These are phyloP conservation scores for Nothobranchius kuhntae DNA, from an alignment of 2,113 vertebrate genomes.

Conservation along the genomic window DNA sequence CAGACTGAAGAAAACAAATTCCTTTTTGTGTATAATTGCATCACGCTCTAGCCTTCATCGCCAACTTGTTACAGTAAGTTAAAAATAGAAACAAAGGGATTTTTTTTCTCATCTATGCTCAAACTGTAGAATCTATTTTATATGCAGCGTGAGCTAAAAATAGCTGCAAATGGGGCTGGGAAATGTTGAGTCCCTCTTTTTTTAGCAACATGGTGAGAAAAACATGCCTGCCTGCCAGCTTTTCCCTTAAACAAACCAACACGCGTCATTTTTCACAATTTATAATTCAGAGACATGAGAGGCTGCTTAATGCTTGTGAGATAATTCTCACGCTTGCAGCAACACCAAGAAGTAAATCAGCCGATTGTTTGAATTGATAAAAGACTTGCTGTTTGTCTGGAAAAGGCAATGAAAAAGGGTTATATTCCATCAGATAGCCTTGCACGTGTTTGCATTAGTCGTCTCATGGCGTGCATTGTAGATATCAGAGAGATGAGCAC, in stretches of 20 bases:
- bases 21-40: slow-evolving; percentile 19
- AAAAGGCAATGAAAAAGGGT: slow-evolving; percentile 29
- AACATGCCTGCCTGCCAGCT: slow-evolving; percentile 41
- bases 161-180: slow-evolving; percentile 56
- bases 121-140: slow-evolving; percentile 57
- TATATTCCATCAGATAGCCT: slow-evolving; percentile 24
- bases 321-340: slow-evolving; percentile 50
- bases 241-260: slow-evolving; percentile 53
- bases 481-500: slow-evolving; percentile 19
- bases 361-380: slow-evolving; percentile 34
- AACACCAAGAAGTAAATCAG: slow-evolving; percentile 42
- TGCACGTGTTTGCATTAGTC: slow-evolving; percentile 41
- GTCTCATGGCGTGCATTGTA: slow-evolving; percentile 43
- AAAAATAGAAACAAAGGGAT: slow-evolving; percentile 55
- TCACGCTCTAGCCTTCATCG: slow-evolving; percentile 27
- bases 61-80: slow-evolving; percentile 30
- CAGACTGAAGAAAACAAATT: slow-evolving; percentile 22
- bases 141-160: slow-evolving; percentile 57
- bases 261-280: slow-evolving; percentile 50
- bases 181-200: slow-evolving; percentile 29
- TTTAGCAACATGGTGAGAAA: slow-evolving; percentile 54
- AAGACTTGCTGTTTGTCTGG: slow-evolving; percentile 23
- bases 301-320: slow-evolving; percentile 45
- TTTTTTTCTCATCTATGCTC: slow-evolving; percentile 38
- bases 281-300: slow-evolving; percentile 58